Base-by-base conservation (phyloP, 2,797 vertebrate genomes). In the Parauchenoglanis ngamensis region DNA sequence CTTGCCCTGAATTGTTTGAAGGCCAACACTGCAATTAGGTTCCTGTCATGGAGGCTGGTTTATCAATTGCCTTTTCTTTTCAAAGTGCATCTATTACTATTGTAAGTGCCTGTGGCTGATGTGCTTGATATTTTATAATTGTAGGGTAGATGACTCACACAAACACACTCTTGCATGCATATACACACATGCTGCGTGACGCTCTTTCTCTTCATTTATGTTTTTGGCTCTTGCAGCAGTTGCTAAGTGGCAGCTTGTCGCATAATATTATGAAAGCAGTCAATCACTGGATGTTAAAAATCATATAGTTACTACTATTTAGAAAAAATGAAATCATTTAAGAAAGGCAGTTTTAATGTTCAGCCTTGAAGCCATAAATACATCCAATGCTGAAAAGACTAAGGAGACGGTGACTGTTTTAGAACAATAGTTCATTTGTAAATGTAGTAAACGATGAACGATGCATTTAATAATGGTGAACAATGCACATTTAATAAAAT, bases 31-130 rank as follows among this genome's bases (percentile, higher is more conserved):
- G 85, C 63, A 88, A 73, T 87, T 70, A 25, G 56, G 35, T 17
- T 61, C 35, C 79, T 84, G 86, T 88, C 90, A 89, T 49, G 75
- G 84, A 83, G 86, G 73, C 87, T 82, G 83, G 63, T 88, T 89
- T 87, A 82, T 89, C 44, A 82, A 79, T 85, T 49, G 25, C 72
- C 67, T 76, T 88, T 89, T 90, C 28, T 61, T 68, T 67, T 63
- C 19, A 68, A 28, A 23, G 3, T 49, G 44, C 61, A 61, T 61
- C n/a, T 40, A 75, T 83, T 81, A 65, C 49, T 61, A 28, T 40
- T 81, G 49, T 5, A 76, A 85, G 35, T 85, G 59, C 70, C 77
- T 78, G 63, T 84, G 73, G 81, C 72, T 63, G 44, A 84, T 25
- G 10, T 54, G 73, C 56, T 72, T 80, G 59, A 65, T 85, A 40